Evolutionary conservation across 2,113 vertebrate species (phyloP).

Genomic region (Cromileptes altivelis): DNA sequence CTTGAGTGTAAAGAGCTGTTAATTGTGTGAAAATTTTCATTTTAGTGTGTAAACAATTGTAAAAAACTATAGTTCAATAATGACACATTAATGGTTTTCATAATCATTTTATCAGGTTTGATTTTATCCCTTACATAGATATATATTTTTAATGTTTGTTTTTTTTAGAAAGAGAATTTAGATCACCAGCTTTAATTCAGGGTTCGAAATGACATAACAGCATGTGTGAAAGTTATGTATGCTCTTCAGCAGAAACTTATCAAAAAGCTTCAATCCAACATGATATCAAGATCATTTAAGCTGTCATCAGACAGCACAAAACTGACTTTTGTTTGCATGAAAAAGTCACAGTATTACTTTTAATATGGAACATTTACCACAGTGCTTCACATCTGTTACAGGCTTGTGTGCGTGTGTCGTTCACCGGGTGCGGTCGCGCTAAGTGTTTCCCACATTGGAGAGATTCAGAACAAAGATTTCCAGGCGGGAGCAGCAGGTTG

Average conservation of each 20-base stretch:
- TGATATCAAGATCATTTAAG: background rate
- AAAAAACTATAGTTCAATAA: too few species aligned
- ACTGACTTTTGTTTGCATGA: background rate
- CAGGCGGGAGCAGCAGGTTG: conserved; percentile 65
- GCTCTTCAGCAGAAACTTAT: background rate
- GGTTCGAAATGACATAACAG: background rate
- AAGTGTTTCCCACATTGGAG: conserved; percentile 39
- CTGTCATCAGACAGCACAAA: background rate
- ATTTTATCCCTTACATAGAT: background rate
- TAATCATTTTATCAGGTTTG: background rate
- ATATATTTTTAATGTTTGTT: background rate
- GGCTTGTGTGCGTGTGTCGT: background rate
- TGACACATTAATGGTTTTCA: background rate
- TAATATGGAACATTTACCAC: conserved; percentile 12
- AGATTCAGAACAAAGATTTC: conserved; percentile 45
- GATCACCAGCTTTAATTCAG: background rate
- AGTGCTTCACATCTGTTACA: conserved; percentile 23
- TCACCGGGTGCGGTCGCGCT: background rate
- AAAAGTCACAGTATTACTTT: background rate
- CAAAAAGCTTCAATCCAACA: background rate
- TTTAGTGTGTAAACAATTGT: too few species aligned
- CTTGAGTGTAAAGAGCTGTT: too few species aligned
- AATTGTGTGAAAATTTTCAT: too few species aligned
- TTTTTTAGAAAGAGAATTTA: too few species aligned
- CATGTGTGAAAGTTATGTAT: background rate